Percentiles rank a stretch among this genome's conserved stretches.
phyloP scores from a whole-genome alignment of 2,888 invertebrate species.

The Aricia artaxerxes region DNA sequence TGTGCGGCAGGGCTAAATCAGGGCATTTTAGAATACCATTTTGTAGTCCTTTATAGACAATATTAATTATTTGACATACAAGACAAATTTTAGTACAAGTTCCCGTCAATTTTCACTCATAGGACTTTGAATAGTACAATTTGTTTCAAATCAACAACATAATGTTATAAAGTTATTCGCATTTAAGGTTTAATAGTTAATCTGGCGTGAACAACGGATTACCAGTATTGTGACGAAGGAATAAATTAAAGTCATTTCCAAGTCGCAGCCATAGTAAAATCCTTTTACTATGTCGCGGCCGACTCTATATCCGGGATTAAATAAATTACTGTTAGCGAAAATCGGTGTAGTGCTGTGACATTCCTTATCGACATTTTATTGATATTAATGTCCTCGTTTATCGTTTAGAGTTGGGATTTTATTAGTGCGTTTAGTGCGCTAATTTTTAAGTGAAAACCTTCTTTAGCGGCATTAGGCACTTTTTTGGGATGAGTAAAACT shows the following conservation, averaged over 20 bases:
- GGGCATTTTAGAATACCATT: too few relatives aligned
- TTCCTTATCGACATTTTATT: conserved; percentile 16
- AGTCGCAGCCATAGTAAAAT: background rate
- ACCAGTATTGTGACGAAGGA: conserved; percentile 1
- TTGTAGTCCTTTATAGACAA: too few relatives aligned
- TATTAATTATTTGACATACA: too few relatives aligned
- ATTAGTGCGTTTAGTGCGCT: background rate
- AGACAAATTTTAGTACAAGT: too few relatives aligned
- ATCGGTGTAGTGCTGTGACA: conserved; percentile 2
- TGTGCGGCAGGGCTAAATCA: too few relatives aligned
- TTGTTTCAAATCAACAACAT: background rate
- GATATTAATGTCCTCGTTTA: conserved; percentile 9
- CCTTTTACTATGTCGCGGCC: background rate
- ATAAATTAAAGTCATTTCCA: conserved; percentile 15
- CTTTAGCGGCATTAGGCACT: too few relatives aligned
- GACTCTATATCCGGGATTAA: background rate
- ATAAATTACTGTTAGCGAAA: conserved; percentile 14
- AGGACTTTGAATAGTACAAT: background rate
- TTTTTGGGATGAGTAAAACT: too few relatives aligned
- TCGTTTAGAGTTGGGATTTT: background rate
- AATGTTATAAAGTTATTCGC: background rate
- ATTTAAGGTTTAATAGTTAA: background rate
- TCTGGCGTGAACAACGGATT: conserved; percentile 16
- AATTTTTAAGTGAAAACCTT: background rate
- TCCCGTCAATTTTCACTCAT: too few relatives aligned